A percentile compares a stretch with the other conserved stretches of the same genome.
Evolutionary conservation across 2,888 invertebrate genomes (phyloP).

Genomic region (Sphaerophoria taeniata): DNA sequence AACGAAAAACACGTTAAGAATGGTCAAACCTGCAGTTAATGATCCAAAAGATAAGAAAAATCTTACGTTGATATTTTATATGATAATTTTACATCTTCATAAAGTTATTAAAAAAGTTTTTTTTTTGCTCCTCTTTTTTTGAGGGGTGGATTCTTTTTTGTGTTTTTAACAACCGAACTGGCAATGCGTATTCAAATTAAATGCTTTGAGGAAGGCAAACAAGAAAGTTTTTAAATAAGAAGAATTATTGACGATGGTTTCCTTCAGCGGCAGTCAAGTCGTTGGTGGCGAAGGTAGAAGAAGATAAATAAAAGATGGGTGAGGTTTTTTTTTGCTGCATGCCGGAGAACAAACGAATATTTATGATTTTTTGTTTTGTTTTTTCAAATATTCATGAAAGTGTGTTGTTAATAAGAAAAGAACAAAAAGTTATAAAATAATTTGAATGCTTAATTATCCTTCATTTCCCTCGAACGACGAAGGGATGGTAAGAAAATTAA

Average conservation of each 20-base stretch:
- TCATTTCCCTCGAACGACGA: neutral
- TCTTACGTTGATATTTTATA: constrained; percentile 41
- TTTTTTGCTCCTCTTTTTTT: too few species aligned
- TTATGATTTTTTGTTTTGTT: constrained; percentile 12
- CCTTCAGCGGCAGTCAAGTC: neutral
- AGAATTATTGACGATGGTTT: constrained; percentile 21
- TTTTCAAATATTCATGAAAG: constrained; percentile 9
- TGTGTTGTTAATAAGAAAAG: constrained; percentile 3
- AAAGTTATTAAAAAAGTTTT: constrained; percentile 54
- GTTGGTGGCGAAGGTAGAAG: neutral
- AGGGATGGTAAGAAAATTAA: too few species aligned
- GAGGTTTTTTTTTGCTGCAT: neutral
- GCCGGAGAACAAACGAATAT: constrained; percentile 1
- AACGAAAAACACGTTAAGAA: constrained; percentile 39
- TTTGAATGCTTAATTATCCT: constrained; percentile 14
- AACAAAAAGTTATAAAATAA: constrained; percentile 1
- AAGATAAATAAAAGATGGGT: neutral
- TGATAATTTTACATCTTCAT: constrained; percentile 51
- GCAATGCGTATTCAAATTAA: constrained; percentile 18
- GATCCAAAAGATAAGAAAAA: constrained; percentile 46
- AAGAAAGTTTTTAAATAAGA: constrained; percentile 17
- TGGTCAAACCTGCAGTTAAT: constrained; percentile 68
- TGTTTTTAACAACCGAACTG: constrained; percentile 17
- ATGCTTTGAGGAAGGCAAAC: constrained; percentile 12
- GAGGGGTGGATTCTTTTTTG: too few species aligned